These are phyloP conservation scores for Megalopta genalis DNA, from an alignment of 1,140 invertebrate genomes.

Conservation along the genomic window DNA sequence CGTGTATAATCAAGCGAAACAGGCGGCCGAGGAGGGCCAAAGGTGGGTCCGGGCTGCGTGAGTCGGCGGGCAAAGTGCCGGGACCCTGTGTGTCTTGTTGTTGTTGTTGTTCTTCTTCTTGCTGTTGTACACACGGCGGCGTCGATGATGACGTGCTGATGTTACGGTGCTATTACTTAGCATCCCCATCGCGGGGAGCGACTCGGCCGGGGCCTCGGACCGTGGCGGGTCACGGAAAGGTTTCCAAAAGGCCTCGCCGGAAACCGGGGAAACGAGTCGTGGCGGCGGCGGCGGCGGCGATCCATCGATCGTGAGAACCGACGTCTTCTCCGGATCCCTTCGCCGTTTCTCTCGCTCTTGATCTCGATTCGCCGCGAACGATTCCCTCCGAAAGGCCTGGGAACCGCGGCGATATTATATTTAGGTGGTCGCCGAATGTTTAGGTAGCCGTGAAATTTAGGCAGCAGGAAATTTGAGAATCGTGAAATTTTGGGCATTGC, in stretches of 20 bases:
- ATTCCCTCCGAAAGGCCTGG: no score
- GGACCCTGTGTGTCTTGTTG: background rate
- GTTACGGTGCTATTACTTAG: constrained; percentile 63
- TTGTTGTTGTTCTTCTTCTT: no score
- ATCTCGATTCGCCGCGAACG: background rate
- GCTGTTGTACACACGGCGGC: constrained; percentile 28
- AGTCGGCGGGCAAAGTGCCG: constrained; percentile 29
- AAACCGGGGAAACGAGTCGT: background rate
- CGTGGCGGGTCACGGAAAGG: constrained; percentile 33
- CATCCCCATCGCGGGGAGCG: constrained; percentile 32
- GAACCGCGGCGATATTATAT: no score
- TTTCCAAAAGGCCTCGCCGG: constrained; percentile 1
- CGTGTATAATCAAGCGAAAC: constrained; percentile 41
- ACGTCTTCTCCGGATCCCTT: background rate
- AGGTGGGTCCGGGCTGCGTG: constrained; percentile 19
- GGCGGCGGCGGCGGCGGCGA: background rate
- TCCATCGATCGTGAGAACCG: constrained; percentile 8
- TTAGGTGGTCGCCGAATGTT: no score
- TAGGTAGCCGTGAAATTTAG: no score
- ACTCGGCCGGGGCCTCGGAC: no score
- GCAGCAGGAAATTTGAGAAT: no score
- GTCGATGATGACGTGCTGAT: constrained; percentile 60
- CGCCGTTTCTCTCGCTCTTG: background rate
- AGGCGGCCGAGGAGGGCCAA: background rate
- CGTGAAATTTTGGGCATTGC: no score